phyloP scores from a whole-genome alignment of 2,797 vertebrate genomes.

The Crypturellus tataupa region DNA sequence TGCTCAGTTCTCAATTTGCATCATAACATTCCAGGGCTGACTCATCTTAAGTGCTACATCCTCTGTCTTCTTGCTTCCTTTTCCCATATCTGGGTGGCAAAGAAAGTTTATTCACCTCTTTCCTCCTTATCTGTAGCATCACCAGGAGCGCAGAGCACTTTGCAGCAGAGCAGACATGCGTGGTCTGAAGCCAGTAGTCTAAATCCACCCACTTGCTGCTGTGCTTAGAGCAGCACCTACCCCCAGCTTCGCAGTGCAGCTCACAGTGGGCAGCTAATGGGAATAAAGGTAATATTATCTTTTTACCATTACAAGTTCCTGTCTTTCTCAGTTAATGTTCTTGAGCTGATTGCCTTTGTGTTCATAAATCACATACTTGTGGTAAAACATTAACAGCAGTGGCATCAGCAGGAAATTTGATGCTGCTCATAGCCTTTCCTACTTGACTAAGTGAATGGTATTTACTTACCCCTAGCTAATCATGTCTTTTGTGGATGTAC shows the following conservation, averaged over 20 bases:
- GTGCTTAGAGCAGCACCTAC: neutral
- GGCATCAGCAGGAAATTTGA: neutral
- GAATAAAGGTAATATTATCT: neutral
- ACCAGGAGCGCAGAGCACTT: neutral
- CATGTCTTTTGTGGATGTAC: neutral
- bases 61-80: neutral
- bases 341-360: neutral
- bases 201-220: neutral
- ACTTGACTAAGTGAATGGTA: neutral
- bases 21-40: neutral
- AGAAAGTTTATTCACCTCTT: neutral
- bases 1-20: neutral
- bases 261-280: neutral
- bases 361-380: neutral
- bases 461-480: neutral
- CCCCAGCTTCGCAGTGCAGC: neutral
- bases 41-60: neutral
- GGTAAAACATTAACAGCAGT: neutral
- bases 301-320: neutral
- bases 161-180: accelerated
- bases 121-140: neutral
- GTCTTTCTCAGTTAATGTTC: neutral
- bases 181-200: neutral
- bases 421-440: neutral
- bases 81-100: neutral